Percentiles rank a stretch among this genome's conserved stretches.
Evolutionary conservation across 1,140 invertebrate species (phyloP).

Genomic region (Pseudomyrmex gracilis): DNA sequence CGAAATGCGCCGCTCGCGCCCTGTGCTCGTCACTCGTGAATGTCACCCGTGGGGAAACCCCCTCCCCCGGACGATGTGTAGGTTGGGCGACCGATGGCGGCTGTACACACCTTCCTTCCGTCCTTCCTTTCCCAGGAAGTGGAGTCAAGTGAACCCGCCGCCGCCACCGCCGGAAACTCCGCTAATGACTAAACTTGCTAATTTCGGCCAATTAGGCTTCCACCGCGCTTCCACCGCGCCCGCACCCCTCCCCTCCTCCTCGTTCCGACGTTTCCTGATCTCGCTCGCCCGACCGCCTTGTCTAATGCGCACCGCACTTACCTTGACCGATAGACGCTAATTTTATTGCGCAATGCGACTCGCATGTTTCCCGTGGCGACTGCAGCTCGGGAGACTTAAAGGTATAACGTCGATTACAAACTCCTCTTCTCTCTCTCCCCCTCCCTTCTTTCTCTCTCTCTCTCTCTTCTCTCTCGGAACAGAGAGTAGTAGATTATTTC

Average conservation of each 20-base stretch:
- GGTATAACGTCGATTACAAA: conserved; percentile 1
- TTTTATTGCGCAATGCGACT: conserved; percentile 77
- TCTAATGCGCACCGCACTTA: conserved; percentile 83
- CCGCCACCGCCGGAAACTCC: conserved; percentile 80
- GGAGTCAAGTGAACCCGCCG: conserved; percentile 83
- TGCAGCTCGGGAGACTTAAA: background rate
- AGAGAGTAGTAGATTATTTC: conserved; percentile 36
- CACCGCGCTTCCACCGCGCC: conserved; percentile 68
- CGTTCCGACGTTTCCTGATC: conserved; percentile 51
- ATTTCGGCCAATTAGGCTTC: conserved; percentile 85
- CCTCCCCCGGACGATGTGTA: background rate
- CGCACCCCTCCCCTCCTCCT: background rate
- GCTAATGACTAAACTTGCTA: conserved; percentile 86
- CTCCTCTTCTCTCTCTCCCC: background rate
- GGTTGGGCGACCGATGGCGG: conserved; percentile 61
- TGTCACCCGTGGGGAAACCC: background rate
- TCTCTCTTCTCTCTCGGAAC: background rate
- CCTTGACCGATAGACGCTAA: conserved; percentile 83
- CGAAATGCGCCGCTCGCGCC: background rate
- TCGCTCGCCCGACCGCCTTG: conserved; percentile 61
- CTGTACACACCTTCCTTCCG: conserved; percentile 78
- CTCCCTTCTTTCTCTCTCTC: too few relatives aligned
- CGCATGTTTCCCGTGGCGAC: conserved; percentile 27
- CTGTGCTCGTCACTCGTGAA: background rate
- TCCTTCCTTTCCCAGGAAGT: conserved; percentile 80